Evolutionary conservation across 2,888 invertebrate genomes (phyloP), one percentile per base, ranked within the genome.

Genomic region (Thalpophila matura): DNA sequence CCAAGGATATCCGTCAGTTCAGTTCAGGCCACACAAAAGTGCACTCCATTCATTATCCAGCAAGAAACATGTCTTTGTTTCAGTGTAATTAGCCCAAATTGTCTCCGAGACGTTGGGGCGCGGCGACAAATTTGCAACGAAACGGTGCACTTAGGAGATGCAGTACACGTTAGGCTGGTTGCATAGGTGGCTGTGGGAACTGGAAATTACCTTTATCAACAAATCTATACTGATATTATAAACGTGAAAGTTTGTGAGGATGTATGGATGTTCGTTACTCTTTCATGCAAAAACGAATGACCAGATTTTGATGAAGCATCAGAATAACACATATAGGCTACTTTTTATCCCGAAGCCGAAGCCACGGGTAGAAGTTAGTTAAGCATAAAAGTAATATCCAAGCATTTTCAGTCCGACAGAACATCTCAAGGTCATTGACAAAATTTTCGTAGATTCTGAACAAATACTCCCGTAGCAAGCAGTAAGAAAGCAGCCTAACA

Each of bases 21-120:
- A 43, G 29, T 51, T 18, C 24, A 54, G n/a, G 35, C 35, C 35
- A 40, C 66, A 55, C 40, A 67, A 73, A 80, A 75, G 59, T 71
- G 65, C 65, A 53, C 74, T 42, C 46, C 47, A 71, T 79, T 62
- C 18, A 79, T 79, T 77, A 77, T 81, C 77, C 71, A 79, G 65
- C 40, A 51, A 60, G 43, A 43, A 65, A 74, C 61, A 57, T 61
- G 66, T 66, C 79, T 69, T 75, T 81, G 80, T 77, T 80, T 74
- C 75, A 24, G 38, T 71, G 79, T 79, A 80, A 80, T 80, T 80
- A 80, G 80, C 67, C 71, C 62, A 72, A 80, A 80, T 80, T 77
- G 81, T 71, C 35, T 62, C 65, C 62, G 31, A 70, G 81, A 66
- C 68, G 77, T 38, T 24, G 56, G 68, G 53, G 62, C 67, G 58